Percentiles rank a stretch among this genome's conserved stretches.
Evolutionary conservation across 2,888 invertebrate genomes (phyloP).

Genomic region (Lochmaea capreae): DNA sequence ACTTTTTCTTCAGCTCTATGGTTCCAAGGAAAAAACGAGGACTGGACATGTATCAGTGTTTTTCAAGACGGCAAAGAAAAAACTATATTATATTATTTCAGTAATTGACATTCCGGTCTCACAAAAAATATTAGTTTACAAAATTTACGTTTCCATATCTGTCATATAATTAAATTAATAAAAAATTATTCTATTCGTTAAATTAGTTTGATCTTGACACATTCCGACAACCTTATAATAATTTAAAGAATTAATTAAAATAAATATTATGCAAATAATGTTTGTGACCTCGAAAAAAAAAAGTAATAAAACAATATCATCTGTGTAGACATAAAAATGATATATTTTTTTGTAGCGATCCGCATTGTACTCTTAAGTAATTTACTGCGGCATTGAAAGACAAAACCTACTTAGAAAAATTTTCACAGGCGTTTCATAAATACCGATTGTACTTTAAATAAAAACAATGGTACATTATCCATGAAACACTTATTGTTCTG

Average conservation of each 20-base stretch:
- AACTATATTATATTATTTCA: too few relatives aligned
- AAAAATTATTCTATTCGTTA: neutral
- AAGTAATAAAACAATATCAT: neutral
- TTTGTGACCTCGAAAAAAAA: neutral
- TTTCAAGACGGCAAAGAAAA: too few relatives aligned
- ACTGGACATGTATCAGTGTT: too few relatives aligned
- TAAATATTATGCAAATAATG: neutral
- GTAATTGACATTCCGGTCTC: too few relatives aligned
- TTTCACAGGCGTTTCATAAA: slow-evolving; percentile 17
- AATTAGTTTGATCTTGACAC: slow-evolving; percentile 4
- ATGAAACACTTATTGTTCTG: slow-evolving; percentile 23
- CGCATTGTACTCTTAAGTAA: slow-evolving; percentile 8
- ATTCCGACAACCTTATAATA: neutral
- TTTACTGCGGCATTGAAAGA: slow-evolving; percentile 16
- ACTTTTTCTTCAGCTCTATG: too few relatives aligned
- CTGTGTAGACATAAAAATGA: neutral
- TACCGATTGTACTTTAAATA: slow-evolving; percentile 18
- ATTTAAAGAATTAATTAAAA: neutral
- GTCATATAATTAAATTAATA: too few relatives aligned
- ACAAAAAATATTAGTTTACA: too few relatives aligned
- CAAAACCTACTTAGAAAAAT: slow-evolving; percentile 15
- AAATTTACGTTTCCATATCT: too few relatives aligned
- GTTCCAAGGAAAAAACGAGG: too few relatives aligned
- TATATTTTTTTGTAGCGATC: neutral
- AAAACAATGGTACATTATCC: slow-evolving; percentile 30